Percentiles rank a stretch among this genome's conserved stretches.
Conservation (phyloP, 2,797 vertebrate genomes). For the Agapornis canus region DNA sequence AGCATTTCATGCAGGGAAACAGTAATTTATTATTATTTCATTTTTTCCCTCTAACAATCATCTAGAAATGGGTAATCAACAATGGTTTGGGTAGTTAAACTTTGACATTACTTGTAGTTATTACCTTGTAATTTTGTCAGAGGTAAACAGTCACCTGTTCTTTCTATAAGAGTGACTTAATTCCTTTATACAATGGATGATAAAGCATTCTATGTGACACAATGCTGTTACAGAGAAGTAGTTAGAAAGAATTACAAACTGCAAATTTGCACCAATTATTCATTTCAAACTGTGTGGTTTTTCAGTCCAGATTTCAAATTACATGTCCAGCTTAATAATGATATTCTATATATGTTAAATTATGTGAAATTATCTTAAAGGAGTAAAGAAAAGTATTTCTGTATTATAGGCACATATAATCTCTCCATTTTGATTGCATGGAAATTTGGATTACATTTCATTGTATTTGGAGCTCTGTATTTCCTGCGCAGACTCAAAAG, state of each 20-base stretch:
- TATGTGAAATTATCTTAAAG: background rate
- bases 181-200: constrained; percentile 26
- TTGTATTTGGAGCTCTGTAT: background rate
- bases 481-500: background rate
- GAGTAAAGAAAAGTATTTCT: background rate
- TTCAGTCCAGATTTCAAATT: background rate
- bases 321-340: constrained; percentile 18
- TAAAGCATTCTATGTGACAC: constrained; percentile 21
- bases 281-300: background rate
- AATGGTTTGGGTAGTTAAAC: constrained; percentile 76
- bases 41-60: constrained; percentile 65
- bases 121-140: constrained; percentile 70
- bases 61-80: constrained; percentile 75
- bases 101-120: constrained; percentile 76
- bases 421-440: background rate
- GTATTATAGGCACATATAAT: background rate
- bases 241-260: constrained; percentile 33
- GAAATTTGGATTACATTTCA: background rate
- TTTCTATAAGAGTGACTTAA: constrained; percentile 51
- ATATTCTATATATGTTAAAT: background rate
- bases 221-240: constrained; percentile 9
- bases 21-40: background rate
- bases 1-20: constrained; percentile 4
- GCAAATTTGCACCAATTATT: constrained; percentile 8
- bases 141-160: constrained; percentile 64